phyloP scores from a whole-genome alignment of 1,140 invertebrate genomes.

The Apis laboriosa region DNA sequence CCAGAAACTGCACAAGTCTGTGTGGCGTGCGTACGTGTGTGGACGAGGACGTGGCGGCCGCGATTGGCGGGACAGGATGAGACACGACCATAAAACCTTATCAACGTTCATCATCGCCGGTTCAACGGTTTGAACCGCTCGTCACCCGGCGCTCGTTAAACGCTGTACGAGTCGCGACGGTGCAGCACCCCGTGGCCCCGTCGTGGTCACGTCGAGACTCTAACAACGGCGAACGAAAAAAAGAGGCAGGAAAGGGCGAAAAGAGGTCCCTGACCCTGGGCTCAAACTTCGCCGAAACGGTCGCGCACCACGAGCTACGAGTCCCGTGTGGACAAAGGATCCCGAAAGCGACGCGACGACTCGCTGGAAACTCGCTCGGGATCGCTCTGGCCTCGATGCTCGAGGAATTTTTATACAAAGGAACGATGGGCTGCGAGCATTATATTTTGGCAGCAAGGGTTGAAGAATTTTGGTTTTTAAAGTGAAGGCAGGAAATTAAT shows the following conservation, averaged over 20 bases:
- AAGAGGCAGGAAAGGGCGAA: conserved; percentile 38
- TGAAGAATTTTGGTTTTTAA: too few species aligned
- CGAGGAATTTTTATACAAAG: not conserved
- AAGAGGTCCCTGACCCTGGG: conserved; percentile 45
- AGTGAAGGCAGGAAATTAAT: too few species aligned
- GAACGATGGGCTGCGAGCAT: too few species aligned
- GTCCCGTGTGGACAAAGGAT: conserved; percentile 28
- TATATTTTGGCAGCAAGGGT: too few species aligned
- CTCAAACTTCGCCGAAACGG: conserved; percentile 41
- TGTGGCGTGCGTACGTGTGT: conserved; percentile 5
- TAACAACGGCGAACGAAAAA: conserved; percentile 26
- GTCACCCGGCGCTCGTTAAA: conserved; percentile 70
- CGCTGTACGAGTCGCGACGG: conserved; percentile 57
- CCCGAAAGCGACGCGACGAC: not conserved
- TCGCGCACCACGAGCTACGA: conserved; percentile 26
- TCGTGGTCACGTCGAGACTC: conserved; percentile 48
- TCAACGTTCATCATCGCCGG: conserved; percentile 72
- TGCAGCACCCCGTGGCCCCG: conserved; percentile 42
- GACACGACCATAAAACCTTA: conserved; percentile 72
- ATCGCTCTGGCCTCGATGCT: not conserved
- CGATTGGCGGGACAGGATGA: conserved; percentile 69
- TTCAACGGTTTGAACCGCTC: conserved; percentile 69
- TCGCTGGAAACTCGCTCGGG: not conserved
- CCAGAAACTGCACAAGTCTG: not conserved
- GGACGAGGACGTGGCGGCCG: conserved; percentile 18